Percentiles rank a stretch among this genome's conserved stretches.
phyloP scores from a whole-genome alignment of 2,888 invertebrate species.

The Tromatobia lineatoria region DNA sequence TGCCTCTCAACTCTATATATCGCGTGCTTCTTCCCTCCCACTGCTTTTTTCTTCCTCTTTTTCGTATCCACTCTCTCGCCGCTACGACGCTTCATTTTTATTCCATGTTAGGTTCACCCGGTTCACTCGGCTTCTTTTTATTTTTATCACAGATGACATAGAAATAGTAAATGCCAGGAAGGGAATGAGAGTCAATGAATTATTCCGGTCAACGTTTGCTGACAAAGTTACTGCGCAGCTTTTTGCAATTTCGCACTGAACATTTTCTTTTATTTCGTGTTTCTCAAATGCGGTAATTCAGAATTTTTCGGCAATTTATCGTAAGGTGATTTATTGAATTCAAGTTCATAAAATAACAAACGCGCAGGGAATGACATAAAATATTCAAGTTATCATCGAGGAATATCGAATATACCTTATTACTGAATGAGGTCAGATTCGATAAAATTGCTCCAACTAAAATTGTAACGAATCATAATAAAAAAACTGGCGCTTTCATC shows the following conservation, averaged over 20 bases:
- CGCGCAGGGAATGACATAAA: background rate
- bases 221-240: no score
- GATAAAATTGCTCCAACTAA: no score
- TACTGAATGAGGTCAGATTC: background rate
- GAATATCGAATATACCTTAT: background rate
- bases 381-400: background rate
- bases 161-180: background rate
- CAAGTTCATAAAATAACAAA: no score
- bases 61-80: slow-evolving; percentile 15
- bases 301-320: background rate
- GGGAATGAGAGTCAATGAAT: background rate
- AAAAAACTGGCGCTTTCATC: background rate
- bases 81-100: slow-evolving; percentile 55
- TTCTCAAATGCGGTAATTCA: background rate
- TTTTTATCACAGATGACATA: slow-evolving; percentile 33
- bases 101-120: slow-evolving; percentile 26
- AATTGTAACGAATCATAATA: background rate
- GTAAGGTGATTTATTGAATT: no score
- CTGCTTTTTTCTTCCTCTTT: background rate
- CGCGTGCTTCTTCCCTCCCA: slow-evolving; percentile 39
- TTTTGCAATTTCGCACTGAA: background rate
- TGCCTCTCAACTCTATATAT: slow-evolving; percentile 34
- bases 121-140: slow-evolving; percentile 16
- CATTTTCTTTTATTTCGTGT: background rate
- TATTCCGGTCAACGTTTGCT: background rate